Conservation (phyloP, 2,888 invertebrate species). For the Orthosia gothica region DNA sequence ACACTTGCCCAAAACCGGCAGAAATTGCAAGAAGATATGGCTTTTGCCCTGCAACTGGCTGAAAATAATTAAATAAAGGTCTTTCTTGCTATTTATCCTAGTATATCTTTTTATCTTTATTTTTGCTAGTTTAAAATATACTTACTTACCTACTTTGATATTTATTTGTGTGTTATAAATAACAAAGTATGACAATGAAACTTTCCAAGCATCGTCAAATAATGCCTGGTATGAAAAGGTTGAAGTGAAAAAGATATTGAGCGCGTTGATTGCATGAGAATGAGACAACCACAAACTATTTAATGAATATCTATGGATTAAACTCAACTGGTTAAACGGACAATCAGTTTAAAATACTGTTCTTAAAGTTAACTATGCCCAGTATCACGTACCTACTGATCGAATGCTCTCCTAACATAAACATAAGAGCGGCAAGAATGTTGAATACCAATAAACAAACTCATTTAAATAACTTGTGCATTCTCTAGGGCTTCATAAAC, state of each 20-base stretch:
- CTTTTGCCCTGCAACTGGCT: too few relatives aligned
- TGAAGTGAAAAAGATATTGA: background rate
- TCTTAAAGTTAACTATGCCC: slow-evolving; percentile 1
- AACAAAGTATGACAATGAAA: too few relatives aligned
- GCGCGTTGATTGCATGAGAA: background rate
- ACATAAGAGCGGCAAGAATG: slow-evolving; percentile 44
- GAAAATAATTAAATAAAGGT: too few relatives aligned
- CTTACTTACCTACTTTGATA: too few relatives aligned
- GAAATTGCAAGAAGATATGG: too few relatives aligned
- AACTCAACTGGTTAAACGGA: background rate
- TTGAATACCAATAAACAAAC: slow-evolving; percentile 57
- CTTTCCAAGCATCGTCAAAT: background rate
- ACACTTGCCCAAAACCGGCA: too few relatives aligned
- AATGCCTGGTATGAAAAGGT: background rate
- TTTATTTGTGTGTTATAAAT: too few relatives aligned
- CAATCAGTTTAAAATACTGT: background rate
- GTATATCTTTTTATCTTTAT: too few relatives aligned
- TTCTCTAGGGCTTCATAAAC: slow-evolving; percentile 67
- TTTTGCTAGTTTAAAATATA: too few relatives aligned
- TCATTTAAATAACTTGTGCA: slow-evolving; percentile 65
- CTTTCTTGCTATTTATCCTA: too few relatives aligned
- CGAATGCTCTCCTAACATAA: slow-evolving; percentile 55
- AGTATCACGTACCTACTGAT: slow-evolving; percentile 29
- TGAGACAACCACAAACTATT: background rate
- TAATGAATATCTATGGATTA: background rate